Conservation (phyloP, 2,888 invertebrate genomes). For the Caenorhabditis macrosperma region DNA sequence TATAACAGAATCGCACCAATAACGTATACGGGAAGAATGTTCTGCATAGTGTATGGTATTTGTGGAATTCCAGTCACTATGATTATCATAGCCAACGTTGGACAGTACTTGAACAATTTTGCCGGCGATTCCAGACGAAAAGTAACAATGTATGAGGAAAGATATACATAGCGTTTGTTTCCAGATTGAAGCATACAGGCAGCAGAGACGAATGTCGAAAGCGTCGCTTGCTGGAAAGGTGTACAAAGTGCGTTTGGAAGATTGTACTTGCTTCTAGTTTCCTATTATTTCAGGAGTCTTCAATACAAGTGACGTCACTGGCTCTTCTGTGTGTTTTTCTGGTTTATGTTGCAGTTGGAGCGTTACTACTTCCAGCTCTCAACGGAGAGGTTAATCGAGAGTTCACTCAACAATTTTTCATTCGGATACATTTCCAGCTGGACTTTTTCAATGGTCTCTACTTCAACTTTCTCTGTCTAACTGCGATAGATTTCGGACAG, state of each 20-base stretch:
- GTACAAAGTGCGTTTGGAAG: constrained; percentile 38
- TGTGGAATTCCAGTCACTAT: constrained; percentile 79
- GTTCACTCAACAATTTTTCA: background rate
- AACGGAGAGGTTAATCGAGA: constrained; percentile 72
- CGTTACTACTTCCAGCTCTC: constrained; percentile 76
- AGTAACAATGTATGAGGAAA: constrained; percentile 44
- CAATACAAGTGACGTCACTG: constrained; percentile 75
- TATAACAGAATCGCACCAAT: constrained; percentile 79
- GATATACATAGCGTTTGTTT: background rate
- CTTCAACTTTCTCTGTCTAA: constrained; percentile 79
- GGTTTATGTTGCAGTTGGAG: constrained; percentile 78
- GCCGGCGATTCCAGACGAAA: constrained; percentile 75
- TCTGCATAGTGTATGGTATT: constrained; percentile 78
- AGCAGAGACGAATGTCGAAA: constrained; percentile 71
- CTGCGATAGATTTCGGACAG: constrained; percentile 79
- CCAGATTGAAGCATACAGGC: constrained; percentile 66
- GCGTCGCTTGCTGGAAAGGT: constrained; percentile 72
- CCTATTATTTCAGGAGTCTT: constrained; percentile 52
- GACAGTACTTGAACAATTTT: constrained; percentile 79
- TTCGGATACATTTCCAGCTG: constrained; percentile 58
- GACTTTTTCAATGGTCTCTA: constrained; percentile 79
- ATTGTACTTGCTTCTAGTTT: background rate
- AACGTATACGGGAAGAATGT: constrained; percentile 76
- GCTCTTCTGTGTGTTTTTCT: constrained; percentile 74
- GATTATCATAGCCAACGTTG: constrained; percentile 80